Evolutionary conservation across 1,140 invertebrate genomes (phyloP), one percentile per base, ranked within the genome.

Genomic region (Nomia melanderi): DNA sequence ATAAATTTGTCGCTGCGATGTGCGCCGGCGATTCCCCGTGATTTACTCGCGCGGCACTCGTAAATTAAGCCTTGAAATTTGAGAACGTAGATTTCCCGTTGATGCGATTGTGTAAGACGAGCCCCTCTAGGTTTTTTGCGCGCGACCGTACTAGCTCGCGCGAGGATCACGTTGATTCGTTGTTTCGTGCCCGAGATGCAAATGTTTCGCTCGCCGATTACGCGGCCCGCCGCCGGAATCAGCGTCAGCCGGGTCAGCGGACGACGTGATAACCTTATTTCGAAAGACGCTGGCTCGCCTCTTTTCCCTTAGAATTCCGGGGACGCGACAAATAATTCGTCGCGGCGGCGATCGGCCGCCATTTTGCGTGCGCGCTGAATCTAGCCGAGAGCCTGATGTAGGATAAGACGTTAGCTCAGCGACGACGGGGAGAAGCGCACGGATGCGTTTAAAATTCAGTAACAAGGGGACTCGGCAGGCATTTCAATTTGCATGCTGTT

Each of bases 21-120:
- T 50, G 50, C 63, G 27, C 25, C 31, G 47, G 62, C 62, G 57
- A 71, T 77, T 56, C 36, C 14, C 14, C 14, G 54, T 71, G 75
- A 77, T 71, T 77, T 71, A 71, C 75, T 62, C 67, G 31, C 57
- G 41, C 57, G 75, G 56, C n/a, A 60, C 66, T 62, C 66, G 75
- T 77, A 77, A 77, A 70, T 77, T 70, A 77, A 77, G 65, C 67
- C 67, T 70, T 70, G 75, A 77, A 77, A 77, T 77, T 77, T 77
- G 75, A 77, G 75, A 63, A 47, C 57, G 56, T 71, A 77, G 75
- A 77, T 77, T 77, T 77, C 67, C 75, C 75, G 75, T 71, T 71
- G 75, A 77, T 77, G 67, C 56, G 66, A 77, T 77, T 71, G 66
- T 71, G 75, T 71, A 77, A 77, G 75, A 71, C 65, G 75, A 77